These are phyloP conservation scores for Papio anubis DNA, from an alignment of 2,113 vertebrate species.

Conservation along the genomic window DNA sequence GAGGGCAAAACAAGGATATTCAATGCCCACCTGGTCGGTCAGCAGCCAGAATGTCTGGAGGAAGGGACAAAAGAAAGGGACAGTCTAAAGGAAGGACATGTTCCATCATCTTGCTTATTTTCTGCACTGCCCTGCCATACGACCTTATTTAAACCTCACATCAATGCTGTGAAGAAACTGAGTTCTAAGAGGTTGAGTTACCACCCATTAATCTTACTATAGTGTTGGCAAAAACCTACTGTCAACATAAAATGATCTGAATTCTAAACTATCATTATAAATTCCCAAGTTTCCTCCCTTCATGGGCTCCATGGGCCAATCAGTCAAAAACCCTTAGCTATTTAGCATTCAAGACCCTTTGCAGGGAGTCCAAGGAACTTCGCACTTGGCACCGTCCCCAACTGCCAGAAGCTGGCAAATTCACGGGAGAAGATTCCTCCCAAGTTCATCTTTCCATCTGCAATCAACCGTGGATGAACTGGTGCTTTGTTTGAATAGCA, in stretches of 20 bases:
- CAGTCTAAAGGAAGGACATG: not conserved
- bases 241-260: not conserved
- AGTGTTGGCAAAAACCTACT: not conserved
- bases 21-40: rapidly evolving
- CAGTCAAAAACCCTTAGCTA: not conserved
- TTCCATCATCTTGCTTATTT: not conserved
- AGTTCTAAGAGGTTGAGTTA: not conserved
- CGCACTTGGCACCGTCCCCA: not conserved
- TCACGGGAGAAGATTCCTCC: not conserved
- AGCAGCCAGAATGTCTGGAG: not conserved
- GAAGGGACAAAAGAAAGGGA: not conserved
- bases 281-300: not conserved
- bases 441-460: not conserved
- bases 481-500: conserved; percentile 38
- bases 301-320: not conserved
- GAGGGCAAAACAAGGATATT: not conserved
- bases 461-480: not conserved
- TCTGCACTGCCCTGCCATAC: not conserved
- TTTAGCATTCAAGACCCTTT: not conserved
- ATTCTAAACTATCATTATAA: not conserved
- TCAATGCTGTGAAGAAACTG: not conserved
- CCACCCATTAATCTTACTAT: not conserved
- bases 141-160: not conserved
- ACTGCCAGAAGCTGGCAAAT: not conserved
- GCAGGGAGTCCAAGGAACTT: not conserved